Conservation (phyloP, 1,140 invertebrate genomes). For the Lepidurus arcticus region DNA sequence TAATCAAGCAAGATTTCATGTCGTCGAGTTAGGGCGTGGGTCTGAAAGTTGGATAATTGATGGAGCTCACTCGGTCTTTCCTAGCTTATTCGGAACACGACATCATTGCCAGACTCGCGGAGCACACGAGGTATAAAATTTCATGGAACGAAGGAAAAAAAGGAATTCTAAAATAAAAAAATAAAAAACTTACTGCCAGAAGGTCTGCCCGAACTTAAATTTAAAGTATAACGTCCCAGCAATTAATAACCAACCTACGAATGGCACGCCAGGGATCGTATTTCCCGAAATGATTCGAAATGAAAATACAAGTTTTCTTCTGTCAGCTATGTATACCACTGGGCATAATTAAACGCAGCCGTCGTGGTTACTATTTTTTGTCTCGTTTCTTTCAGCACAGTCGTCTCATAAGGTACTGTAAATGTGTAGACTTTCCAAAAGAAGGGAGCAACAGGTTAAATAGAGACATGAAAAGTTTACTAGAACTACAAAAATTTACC, state of each 20-base stretch:
- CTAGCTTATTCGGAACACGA: constrained; percentile 8
- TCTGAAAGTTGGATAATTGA: constrained; percentile 22
- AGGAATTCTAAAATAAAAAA: not conserved
- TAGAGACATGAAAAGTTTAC: not conserved
- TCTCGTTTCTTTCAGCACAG: not conserved
- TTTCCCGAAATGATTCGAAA: not conserved
- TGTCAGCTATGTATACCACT: not conserved
- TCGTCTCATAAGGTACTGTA: not conserved
- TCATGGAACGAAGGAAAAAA: too few relatives aligned
- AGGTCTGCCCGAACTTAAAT: not conserved
- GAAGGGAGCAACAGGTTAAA: constrained; percentile 4
- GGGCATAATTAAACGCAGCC: not conserved
- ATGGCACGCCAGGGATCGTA: not conserved
- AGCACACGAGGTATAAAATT: not conserved
- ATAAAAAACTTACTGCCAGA: not conserved
- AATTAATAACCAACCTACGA: not conserved
- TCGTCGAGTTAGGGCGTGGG: constrained; percentile 16
- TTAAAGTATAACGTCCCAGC: not conserved
- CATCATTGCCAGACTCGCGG: not conserved
- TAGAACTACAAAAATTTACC: too few relatives aligned
- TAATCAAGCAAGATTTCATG: constrained; percentile 5
- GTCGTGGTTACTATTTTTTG: not conserved
- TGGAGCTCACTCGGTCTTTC: not conserved
- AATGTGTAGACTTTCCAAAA: not conserved
- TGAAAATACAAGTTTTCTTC: not conserved